Base-by-base conservation (phyloP, 2,888 invertebrate species). In the Drosophila nigritarsus region DNA sequence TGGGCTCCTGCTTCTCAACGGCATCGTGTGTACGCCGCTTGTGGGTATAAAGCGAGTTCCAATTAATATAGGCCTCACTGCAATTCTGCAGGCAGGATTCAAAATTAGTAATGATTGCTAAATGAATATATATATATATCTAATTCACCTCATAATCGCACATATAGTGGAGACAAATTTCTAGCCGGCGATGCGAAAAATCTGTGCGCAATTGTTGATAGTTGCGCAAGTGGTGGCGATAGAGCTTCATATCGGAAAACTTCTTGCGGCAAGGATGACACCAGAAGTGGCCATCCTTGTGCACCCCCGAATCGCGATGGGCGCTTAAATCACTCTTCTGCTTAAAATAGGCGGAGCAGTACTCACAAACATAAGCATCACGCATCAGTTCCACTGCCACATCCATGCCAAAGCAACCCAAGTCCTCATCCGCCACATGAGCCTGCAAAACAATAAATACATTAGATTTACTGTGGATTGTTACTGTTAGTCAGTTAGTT, bases 1-100 rank as follows among this genome's bases (percentile, higher is more conserved):
- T 74, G 0, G 60, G 50, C 15, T 55, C 55, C 24, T 38, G 38
- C 27, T 72, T 83, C 0, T 50, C 50, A 1, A 15, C 9, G 2
- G 40, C 1, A 29, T 75, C 80, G 45, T 81, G 91, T 6, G 74
- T 74, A 29, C 81, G 82, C 8, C 80, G 70, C 67, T 92, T 93
- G 58, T 92, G 92, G 0, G 88, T 87, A 36, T 90, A 86, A 18
- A 93, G 63, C 0, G 92, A 88, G 38, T 91, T 85, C 92, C 92
- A 92, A 34, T 91, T 86, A 0, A 82, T 63, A 69, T 92, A 93
- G 2, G 87, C 76, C 59, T 90, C 89, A 5, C 49, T 63, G 63
- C 92, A 92, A 9, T 85, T 73, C 92, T 93, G 51, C n/a, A 40
- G 24, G 1, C 45, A 45, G 8, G 8, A n/a, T 27, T 20, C n/a